Base-by-base conservation (phyloP, 2,113 vertebrate species). In the Nematolebias whitei region DNA sequence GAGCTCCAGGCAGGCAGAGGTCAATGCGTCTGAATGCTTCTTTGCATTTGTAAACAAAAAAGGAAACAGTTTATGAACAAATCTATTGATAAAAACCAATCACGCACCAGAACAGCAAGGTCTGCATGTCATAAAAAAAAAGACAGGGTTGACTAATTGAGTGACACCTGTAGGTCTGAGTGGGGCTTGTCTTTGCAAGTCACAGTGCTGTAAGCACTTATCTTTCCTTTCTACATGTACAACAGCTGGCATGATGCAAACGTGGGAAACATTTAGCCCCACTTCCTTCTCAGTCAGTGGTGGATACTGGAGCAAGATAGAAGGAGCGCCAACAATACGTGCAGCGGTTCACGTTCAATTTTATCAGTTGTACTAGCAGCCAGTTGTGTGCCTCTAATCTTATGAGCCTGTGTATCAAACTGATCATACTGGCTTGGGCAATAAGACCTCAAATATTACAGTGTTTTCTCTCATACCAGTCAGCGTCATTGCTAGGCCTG, bases 211-310 rank as follows among this genome's bases (percentile, higher is more conserved):
- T 85, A 82, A 75, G 66, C 51, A 71, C 59, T 82, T 77, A 87
- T 85, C 78, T 70, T 71, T 74, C 73, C 72, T 69, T 82, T 85
- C 81, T 90, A 78, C 87, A 87, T 52, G 83, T 80, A 87, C 76
- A 58, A 65, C 84, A 79, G 79, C 48, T 24, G 7, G 83, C 76
- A 89, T 93, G 92, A 93, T 90, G 90, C 90, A 93, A 92, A 92
- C 86, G 60, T 78, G 74, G 74, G 91, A 92, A 93, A 92, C 81
- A 78, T 87, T 87, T 73, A 78, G 88, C 87, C 84, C 72, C 76
- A 80, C 79, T 84, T 82, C 52, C 71, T 48, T 62, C 78, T 78
- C 85, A 85, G 80, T 79, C 70, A 71, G 80, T 67, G 80, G 88
- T 77, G 80, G 77, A 79, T 58, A 69, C 61, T 26, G 74, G 70